Evolutionary conservation across 2,888 invertebrate species (phyloP), one percentile per base, ranked within the genome.

Genomic region (Euproctis similis): DNA sequence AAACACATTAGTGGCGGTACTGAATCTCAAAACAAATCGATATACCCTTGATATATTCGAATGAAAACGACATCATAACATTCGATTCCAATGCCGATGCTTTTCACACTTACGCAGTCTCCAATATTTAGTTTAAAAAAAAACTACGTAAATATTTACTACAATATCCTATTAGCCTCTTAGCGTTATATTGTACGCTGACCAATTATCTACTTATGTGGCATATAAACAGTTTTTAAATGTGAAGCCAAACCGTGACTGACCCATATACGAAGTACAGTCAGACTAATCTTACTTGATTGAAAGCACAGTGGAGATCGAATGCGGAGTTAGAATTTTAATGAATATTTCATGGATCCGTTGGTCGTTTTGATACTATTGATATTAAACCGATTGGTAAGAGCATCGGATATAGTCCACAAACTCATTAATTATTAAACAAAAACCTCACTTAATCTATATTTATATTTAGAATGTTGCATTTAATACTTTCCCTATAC

Each of bases 261-360:
- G 70, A 70, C 71, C 69, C 57, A 70, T 53, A 67, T 67, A 56
- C 55, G 58, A n/a, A n/a, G n/a, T n/a, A n/a, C n/a, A n/a, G n/a
- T 53, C 55, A 53, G 51, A 14, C 64, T 61, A 61, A 62, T 70
- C 56, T 60, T 58, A 49, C 50, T 51, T 57, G 59, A 66, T 55
- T 60, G 61, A 64, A 68, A 59, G 52, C 59, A 53, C 50, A 39
- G 42, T 42, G 36, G 53, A 58, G 59, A 62, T 64, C 57, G 57
- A 66, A 65, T 59, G 59, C 55, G 58, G 53, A 53, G 53, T 54
- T 68, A 62, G 56, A 74, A 68, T 70, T 70, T 69, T 67, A 72
- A 72, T 69, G 61, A 56, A 54, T 51, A 48, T 61, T 62, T 49
- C 42, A 56, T 53, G 48, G 46, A 42, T 52, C 39, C 46, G 28